These are phyloP conservation scores for Musca vetustissima DNA, from an alignment of 1,140 invertebrate genomes.

Conservation along the genomic window DNA sequence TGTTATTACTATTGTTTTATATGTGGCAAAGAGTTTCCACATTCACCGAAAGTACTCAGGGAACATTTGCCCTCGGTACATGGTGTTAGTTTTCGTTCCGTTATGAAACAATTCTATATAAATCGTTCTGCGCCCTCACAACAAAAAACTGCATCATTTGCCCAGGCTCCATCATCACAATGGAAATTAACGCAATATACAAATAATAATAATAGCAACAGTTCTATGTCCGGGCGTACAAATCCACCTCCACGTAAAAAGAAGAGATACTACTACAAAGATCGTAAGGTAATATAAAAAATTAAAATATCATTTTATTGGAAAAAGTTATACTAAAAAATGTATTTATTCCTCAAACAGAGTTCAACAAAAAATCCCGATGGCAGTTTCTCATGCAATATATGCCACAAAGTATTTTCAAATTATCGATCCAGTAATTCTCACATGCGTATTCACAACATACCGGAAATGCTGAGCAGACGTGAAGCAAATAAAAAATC, in stretches of 20 bases:
- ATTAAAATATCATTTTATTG: no score
- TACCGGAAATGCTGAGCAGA: not conserved
- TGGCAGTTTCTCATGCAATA: slow-evolving; percentile 9
- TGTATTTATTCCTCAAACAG: not conserved
- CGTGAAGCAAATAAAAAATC: no score
- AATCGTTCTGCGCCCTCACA: no score
- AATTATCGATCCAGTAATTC: slow-evolving; percentile 29
- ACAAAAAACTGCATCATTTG: not conserved
- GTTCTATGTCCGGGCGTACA: no score
- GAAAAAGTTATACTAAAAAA: no score
- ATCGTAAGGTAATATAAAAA: no score
- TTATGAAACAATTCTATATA: no score
- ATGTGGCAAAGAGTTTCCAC: slow-evolving; percentile 30
- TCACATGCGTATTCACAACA: slow-evolving; percentile 29
- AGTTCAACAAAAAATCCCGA: slow-evolving; percentile 4
- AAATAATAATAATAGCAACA: not conserved
- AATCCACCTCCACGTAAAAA: no score
- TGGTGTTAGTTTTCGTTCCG: slow-evolving; percentile 28
- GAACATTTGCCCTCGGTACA: slow-evolving; percentile 29
- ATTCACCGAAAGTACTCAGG: slow-evolving; percentile 25
- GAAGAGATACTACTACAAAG: no score
- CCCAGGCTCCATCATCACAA: not conserved
- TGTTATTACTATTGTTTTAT: slow-evolving; percentile 33
- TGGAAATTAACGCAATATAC: not conserved
- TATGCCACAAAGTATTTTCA: slow-evolving; percentile 16